phyloP scores from a whole-genome alignment of 1,140 invertebrate genomes.

The Diploscapter pachys region DNA sequence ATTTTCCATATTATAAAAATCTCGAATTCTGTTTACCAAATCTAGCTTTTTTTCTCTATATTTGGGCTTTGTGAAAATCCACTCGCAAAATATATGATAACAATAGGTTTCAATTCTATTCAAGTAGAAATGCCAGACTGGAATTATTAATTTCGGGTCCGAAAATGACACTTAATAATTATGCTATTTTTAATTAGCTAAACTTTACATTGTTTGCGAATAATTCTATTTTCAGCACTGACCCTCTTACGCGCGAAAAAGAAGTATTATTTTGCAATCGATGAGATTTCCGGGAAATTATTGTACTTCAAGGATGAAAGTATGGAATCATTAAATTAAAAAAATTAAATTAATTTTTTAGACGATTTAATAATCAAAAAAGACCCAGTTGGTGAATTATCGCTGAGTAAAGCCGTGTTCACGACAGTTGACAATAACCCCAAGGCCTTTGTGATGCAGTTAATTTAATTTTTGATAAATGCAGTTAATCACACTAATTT shows the following conservation, averaged over 20 bases:
- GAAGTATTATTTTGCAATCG: constrained; percentile 48
- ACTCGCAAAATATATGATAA: too few species aligned
- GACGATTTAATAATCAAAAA: background rate
- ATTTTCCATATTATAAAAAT: too few species aligned
- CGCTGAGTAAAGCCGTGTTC: constrained; percentile 32
- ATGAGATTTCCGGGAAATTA: constrained; percentile 43
- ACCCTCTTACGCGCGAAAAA: constrained; percentile 44
- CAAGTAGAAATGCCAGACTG: too few species aligned
- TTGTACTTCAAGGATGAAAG: constrained; percentile 50
- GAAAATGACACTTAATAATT: too few species aligned
- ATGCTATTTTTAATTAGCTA: too few species aligned
- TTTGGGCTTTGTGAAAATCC: too few species aligned
- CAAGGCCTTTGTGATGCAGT: constrained; percentile 51
- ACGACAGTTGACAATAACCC: constrained; percentile 40
- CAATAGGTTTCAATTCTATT: too few species aligned
- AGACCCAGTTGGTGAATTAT: constrained; percentile 42
- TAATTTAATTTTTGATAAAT: constrained; percentile 25
- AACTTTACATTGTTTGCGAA: too few species aligned
- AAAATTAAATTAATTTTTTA: constrained; percentile 7
- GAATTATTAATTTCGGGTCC: too few species aligned
- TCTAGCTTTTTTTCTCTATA: too few species aligned
- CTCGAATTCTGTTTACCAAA: too few species aligned
- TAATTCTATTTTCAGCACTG: constrained; percentile 42
- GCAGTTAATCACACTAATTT: constrained; percentile 1
- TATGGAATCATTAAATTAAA: constrained; percentile 42